Evolutionary conservation across 2,888 invertebrate genomes (phyloP).

Genomic region (Bombylius discolor): DNA sequence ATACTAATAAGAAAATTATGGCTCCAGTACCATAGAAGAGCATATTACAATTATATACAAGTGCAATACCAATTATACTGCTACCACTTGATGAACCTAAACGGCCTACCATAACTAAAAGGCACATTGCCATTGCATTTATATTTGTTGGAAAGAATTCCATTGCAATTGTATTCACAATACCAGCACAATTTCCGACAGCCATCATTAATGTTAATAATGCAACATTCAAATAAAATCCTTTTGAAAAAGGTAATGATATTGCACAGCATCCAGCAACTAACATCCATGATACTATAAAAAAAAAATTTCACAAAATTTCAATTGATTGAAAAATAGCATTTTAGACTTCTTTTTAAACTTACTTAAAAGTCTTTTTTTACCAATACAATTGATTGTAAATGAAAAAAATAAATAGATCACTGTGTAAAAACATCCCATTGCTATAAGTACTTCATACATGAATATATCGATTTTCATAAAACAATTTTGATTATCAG

Average conservation of each 20-base stretch:
- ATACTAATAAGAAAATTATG: constrained; percentile 13
- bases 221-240: constrained; percentile 45
- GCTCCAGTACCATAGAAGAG: constrained; percentile 21
- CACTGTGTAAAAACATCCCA: constrained; percentile 50
- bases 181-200: constrained; percentile 44
- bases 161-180: constrained; percentile 45
- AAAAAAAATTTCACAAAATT: not conserved
- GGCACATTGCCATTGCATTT: constrained; percentile 35
- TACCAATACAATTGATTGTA: constrained; percentile 44
- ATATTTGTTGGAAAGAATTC: constrained; percentile 46
- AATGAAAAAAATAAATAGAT: constrained; percentile 52
- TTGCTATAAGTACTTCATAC: constrained; percentile 51
- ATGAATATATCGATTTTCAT: constrained; percentile 46
- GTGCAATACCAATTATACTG: constrained; percentile 24
- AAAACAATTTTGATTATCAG: constrained; percentile 31
- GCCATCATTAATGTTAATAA: constrained; percentile 44
- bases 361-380: constrained; percentile 43
- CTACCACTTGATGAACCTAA: constrained; percentile 30
- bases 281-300: constrained; percentile 29
- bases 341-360: not conserved
- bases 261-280: constrained; percentile 45
- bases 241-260: constrained; percentile 45
- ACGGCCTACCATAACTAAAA: constrained; percentile 32
- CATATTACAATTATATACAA: constrained; percentile 22
- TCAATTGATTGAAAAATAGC: not conserved